Evolutionary conservation across 2,113 vertebrate genomes (phyloP).

Genomic region (Emydocephalus ijimae): DNA sequence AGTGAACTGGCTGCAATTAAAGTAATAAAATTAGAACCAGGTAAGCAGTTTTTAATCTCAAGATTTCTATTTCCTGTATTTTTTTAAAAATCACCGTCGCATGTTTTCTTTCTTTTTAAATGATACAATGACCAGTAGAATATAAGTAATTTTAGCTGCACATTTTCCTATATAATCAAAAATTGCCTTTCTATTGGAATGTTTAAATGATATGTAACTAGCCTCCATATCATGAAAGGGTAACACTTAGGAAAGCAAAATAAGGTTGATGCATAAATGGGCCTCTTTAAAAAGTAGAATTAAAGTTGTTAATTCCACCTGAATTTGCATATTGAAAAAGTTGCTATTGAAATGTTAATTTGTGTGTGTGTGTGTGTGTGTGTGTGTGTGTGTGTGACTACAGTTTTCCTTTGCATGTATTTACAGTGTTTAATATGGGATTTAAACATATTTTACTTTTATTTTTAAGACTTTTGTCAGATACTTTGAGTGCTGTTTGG

Average conservation of each 20-base stretch:
- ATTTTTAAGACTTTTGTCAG: not conserved
- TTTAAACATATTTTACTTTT: not conserved
- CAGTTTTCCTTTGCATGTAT: too few species aligned
- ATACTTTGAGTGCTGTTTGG: not conserved
- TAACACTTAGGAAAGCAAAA: not conserved
- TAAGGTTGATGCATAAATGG: not conserved
- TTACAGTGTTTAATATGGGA: not conserved
- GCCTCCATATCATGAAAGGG: not conserved
- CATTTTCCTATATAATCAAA: not conserved
- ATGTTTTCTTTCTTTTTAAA: not conserved
- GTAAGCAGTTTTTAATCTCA: constrained; percentile 67
- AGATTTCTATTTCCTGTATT: not conserved
- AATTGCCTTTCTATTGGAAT: not conserved
- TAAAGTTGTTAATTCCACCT: not conserved
- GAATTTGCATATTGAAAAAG: not conserved
- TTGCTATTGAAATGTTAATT: not conserved
- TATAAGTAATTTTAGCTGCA: not conserved
- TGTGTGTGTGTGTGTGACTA: not conserved
- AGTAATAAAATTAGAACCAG: constrained; percentile 98
- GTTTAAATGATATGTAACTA: not conserved
- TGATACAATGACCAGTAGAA: not conserved
- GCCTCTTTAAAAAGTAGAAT: not conserved
- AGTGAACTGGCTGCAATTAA: constrained; percentile 95
- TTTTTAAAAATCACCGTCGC: constrained; percentile 12
- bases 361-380: not conserved